Conservation (phyloP, 2,797 vertebrate genomes). For the Buceros bicornis region DNA sequence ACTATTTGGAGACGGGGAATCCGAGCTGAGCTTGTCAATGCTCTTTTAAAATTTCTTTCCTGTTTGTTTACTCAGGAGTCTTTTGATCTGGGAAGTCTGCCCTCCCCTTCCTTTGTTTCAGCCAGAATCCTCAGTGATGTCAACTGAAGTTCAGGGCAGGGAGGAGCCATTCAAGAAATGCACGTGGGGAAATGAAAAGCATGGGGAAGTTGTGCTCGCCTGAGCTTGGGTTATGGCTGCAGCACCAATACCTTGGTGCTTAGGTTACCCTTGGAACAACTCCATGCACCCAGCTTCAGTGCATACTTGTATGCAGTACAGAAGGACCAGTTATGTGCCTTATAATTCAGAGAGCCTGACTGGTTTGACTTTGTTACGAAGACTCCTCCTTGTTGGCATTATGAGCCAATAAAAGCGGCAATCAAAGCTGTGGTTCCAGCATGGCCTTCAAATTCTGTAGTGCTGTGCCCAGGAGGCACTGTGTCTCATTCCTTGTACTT, state of each 20-base stretch:
- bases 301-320: neutral
- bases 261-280: neutral
- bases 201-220: neutral
- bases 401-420: neutral
- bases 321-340: neutral
- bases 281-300: neutral
- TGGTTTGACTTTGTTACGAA: neutral
- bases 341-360: neutral
- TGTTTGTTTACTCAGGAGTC: constrained; percentile 19
- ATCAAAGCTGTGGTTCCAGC: neutral
- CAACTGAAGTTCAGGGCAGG: neutral
- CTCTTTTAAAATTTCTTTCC: constrained; percentile 26
- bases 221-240: neutral
- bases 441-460: neutral
- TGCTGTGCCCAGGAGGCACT: neutral
- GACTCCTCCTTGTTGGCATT: neutral
- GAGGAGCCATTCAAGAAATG: neutral
- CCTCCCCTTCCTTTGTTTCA: constrained; percentile 33
- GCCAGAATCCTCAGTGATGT: neutral
- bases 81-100: constrained; percentile 36
- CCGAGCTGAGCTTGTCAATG: neutral
- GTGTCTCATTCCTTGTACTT: neutral
- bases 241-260: neutral
- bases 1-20: neutral
- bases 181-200: neutral